These are phyloP conservation scores for Anagrus nilaparvatae DNA, from an alignment of 1,140 invertebrate genomes.

Conservation along the genomic window DNA sequence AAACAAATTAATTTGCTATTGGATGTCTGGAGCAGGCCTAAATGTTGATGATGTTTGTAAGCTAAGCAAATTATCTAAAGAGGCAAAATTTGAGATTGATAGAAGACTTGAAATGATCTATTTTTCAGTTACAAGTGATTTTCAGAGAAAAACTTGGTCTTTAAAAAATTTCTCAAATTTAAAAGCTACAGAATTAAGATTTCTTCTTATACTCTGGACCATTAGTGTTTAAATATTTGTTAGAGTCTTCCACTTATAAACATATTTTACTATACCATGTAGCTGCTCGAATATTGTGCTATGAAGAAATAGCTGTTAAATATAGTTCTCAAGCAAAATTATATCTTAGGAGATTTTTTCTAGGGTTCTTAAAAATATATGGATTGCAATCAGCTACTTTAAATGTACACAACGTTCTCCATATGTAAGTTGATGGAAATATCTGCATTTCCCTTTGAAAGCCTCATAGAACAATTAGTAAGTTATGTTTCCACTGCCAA, in stretches of 20 bases:
- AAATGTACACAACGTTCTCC: constrained; percentile 5
- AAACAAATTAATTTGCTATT: constrained; percentile 19
- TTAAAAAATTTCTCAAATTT: not conserved
- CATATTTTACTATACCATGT: not conserved
- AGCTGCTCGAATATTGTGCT: constrained; percentile 1
- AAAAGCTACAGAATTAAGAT: constrained; percentile 7
- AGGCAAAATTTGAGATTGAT: constrained; percentile 6
- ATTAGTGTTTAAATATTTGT: not conserved
- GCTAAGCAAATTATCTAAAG: not conserved
- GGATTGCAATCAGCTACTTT: not conserved
- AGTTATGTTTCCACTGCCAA: constrained; percentile 1
- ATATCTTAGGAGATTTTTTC: not conserved
- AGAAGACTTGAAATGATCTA: constrained; percentile 6
- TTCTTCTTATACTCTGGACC: constrained; percentile 4
- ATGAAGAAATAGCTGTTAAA: not conserved
- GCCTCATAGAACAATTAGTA: constrained; percentile 3
- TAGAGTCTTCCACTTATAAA: not conserved
- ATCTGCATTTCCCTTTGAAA: constrained; percentile 12
- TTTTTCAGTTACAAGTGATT: constrained; percentile 10
- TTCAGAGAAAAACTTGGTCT: constrained; percentile 4
- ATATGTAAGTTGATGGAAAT: constrained; percentile 7
- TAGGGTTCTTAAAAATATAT: not conserved
- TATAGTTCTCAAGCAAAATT: not conserved
- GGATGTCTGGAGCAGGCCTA: constrained; percentile 16
- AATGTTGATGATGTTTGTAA: not conserved